phyloP scores from a whole-genome alignment of 2,888 invertebrate genomes.

The Nemotelus nigrinus region DNA sequence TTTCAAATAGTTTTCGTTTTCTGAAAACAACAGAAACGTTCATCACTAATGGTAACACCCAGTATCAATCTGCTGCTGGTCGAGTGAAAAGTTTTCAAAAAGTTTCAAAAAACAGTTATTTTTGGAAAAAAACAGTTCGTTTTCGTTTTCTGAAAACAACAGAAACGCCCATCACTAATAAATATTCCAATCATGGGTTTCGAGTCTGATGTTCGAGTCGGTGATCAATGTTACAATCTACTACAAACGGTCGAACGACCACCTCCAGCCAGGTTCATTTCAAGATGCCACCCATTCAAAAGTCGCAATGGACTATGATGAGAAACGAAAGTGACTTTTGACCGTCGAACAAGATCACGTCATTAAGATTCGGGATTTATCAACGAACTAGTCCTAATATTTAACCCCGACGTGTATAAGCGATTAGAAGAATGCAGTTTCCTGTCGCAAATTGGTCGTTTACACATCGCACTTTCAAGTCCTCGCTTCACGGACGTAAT shows the following conservation, averaged over 20 bases:
- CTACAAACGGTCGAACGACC: slow-evolving; percentile 87
- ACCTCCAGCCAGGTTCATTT: slow-evolving; percentile 91
- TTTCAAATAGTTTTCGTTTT: too few species aligned
- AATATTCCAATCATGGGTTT: slow-evolving; percentile 97
- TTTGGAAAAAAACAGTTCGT: too few species aligned
- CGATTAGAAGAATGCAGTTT: not conserved
- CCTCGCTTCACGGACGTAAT: not conserved
- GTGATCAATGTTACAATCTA: slow-evolving; percentile 87
- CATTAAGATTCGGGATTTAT: slow-evolving; percentile 92
- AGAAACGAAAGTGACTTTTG: slow-evolving; percentile 84
- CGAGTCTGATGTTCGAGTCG: slow-evolving; percentile 96
- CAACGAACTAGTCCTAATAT: slow-evolving; percentile 69
- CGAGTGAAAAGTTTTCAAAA: too few species aligned
- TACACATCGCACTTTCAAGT: not conserved
- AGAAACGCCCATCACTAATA: too few species aligned
- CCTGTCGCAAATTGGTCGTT: slow-evolving; percentile 2
- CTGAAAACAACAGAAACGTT: too few species aligned
- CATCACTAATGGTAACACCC: too few species aligned
- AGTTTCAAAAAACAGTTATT: too few species aligned
- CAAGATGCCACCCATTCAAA: slow-evolving; percentile 95
- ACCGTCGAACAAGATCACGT: slow-evolving; percentile 95
- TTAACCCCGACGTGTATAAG: slow-evolving; percentile 18
- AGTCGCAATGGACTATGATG: slow-evolving; percentile 88
- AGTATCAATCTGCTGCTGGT: too few species aligned
- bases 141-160: too few species aligned